Percentiles rank a stretch among this genome's conserved stretches.
Conservation (phyloP, 2,797 vertebrate genomes). For the Halcyon leucocephala region DNA sequence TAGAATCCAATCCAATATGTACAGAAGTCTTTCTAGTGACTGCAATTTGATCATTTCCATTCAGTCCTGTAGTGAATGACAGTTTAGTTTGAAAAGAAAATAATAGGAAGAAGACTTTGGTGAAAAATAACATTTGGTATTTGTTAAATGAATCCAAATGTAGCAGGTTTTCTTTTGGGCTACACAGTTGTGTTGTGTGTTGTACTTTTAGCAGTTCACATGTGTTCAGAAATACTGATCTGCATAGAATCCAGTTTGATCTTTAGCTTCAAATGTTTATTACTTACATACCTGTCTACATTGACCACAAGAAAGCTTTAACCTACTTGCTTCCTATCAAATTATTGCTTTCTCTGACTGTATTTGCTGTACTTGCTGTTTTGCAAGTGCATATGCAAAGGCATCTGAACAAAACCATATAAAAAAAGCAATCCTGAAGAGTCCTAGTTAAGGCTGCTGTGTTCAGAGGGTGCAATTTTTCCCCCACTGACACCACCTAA, state of each 20-base stretch:
- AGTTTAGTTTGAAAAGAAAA: not conserved
- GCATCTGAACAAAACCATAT: not conserved
- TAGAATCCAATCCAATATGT: not conserved
- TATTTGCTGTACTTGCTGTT: not conserved
- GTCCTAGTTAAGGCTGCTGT: not conserved
- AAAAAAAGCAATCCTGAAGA: not conserved
- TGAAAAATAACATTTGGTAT: not conserved
- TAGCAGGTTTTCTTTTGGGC: not conserved
- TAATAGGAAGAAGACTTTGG: not conserved
- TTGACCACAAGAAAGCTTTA: not conserved
- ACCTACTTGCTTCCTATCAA: not conserved
- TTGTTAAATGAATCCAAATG: not conserved
- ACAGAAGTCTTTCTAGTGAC: slow-evolving; percentile 18
- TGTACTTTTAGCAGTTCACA: not conserved
- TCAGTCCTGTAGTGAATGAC: slow-evolving; percentile 15
- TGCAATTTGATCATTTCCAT: slow-evolving; percentile 37
- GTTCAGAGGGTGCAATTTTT: not conserved
- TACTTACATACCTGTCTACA: not conserved
- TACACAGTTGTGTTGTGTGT: not conserved
- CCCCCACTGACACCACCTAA: not conserved
- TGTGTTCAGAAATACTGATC: not conserved
- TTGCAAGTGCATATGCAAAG: not conserved
- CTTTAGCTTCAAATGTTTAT: not conserved
- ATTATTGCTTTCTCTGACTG: not conserved
- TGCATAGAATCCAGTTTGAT: not conserved